Percentiles rank a stretch among this genome's conserved stretches.
Evolutionary conservation across 2,113 vertebrate species (phyloP).

Genomic region (Falcunculus frontatus): DNA sequence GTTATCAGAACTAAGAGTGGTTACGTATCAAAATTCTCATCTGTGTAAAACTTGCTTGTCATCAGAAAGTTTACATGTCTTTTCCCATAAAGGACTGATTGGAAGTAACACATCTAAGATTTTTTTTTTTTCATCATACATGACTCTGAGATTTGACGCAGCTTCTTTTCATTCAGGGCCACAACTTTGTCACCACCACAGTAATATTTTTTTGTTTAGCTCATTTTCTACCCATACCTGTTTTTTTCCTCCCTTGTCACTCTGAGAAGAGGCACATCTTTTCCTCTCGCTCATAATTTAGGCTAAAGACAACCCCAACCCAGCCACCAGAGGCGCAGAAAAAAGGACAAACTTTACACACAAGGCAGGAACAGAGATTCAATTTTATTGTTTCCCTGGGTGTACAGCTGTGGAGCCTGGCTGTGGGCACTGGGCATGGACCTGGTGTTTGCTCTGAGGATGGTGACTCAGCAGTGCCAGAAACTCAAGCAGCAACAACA

Average conservation of each 20-base stretch:
- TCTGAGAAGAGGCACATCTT: background rate
- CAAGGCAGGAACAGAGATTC: background rate
- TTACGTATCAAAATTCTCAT: background rate
- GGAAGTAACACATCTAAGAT: background rate
- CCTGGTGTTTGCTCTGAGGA: background rate
- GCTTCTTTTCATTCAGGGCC: background rate
- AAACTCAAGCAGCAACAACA: background rate
- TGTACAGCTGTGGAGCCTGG: background rate
- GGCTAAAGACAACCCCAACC: background rate
- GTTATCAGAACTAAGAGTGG: background rate
- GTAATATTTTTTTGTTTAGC: background rate
- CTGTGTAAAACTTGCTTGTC: background rate
- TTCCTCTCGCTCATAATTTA: background rate
- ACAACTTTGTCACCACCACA: background rate
- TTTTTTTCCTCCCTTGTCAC: background rate
- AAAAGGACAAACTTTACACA: background rate
- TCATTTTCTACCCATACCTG: background rate
- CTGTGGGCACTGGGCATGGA: rapidly evolving
- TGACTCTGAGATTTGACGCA: background rate
- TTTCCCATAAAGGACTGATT: background rate
- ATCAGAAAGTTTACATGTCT: background rate
- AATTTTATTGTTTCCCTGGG: background rate
- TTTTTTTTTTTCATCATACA: background rate
- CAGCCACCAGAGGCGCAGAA: background rate
- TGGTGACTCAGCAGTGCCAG: background rate